Evolutionary conservation across 2,797 vertebrate genomes (phyloP).

Genomic region (Pyrocephalus nanus): DNA sequence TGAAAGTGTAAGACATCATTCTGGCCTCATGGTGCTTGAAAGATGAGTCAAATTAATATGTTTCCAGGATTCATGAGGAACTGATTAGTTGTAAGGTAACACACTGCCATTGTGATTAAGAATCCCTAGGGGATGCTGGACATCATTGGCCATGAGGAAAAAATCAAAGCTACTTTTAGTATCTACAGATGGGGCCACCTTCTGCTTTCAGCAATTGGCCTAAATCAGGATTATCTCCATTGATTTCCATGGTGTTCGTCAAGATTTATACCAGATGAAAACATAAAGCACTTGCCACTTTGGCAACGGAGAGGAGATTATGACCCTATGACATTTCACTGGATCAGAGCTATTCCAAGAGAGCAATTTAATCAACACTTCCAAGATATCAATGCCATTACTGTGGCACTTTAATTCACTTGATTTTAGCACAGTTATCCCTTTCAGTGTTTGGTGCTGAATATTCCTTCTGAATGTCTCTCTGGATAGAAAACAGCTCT

Average conservation of each 20-base stretch:
- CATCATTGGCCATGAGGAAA: slow-evolving; percentile 68
- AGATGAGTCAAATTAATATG: slow-evolving; percentile 67
- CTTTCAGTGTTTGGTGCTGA: not conserved
- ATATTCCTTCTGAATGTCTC: not conserved
- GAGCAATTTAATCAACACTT: not conserved
- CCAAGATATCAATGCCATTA: not conserved
- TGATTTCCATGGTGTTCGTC: slow-evolving; percentile 49
- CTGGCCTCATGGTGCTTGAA: slow-evolving; percentile 47
- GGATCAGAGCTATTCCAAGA: not conserved
- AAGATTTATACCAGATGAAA: slow-evolving; percentile 53
- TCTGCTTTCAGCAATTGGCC: slow-evolving; percentile 66
- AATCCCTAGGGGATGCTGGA: slow-evolving; percentile 66
- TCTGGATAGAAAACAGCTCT: not conserved
- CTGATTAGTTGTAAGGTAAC: slow-evolving; percentile 65
- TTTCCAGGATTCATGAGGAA: slow-evolving; percentile 63
- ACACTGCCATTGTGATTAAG: slow-evolving; percentile 67
- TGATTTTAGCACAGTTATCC: not conserved
- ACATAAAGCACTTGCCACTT: not conserved
- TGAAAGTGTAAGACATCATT: not conserved
- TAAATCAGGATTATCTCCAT: slow-evolving; percentile 67
- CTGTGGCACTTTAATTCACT: not conserved
- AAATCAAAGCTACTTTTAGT: slow-evolving; percentile 72
- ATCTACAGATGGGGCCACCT: slow-evolving; percentile 69
- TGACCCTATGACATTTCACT: not conserved
- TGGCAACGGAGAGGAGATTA: not conserved